A percentile compares a stretch with the other conserved stretches of the same genome.
Evolutionary conservation across 2,888 invertebrate species (phyloP).

Genomic region (Diplazon laetatorius): DNA sequence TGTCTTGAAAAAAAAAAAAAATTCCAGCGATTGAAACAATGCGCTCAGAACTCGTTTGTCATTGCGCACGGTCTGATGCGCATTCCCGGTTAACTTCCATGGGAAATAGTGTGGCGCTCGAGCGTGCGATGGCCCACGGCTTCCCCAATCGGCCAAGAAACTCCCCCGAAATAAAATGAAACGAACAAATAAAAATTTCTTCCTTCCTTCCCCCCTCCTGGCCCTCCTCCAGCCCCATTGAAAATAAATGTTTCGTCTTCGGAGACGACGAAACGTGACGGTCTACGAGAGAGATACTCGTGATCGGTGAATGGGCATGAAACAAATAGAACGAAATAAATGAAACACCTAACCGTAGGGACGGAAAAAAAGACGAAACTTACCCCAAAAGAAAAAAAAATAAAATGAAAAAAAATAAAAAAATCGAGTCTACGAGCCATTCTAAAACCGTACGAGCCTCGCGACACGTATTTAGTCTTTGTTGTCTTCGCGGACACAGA

Average conservation of each 20-base stretch:
- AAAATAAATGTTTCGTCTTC: conserved; percentile 37
- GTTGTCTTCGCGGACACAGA: neutral
- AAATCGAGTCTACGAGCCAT: conserved; percentile 36
- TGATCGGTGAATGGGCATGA: conserved; percentile 49
- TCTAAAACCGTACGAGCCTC: conserved; percentile 50
- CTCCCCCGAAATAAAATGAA: neutral
- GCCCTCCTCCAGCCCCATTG: too few species aligned
- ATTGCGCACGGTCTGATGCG: conserved; percentile 2
- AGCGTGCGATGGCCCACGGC: neutral
- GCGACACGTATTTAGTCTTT: conserved; percentile 9
- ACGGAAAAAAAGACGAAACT: neutral
- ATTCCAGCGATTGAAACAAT: conserved; percentile 27
- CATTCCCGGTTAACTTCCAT: neutral
- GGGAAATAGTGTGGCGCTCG: conserved; percentile 7
- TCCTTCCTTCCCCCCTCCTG: too few species aligned
- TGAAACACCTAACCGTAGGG: conserved; percentile 21
- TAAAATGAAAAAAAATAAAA: conserved; percentile 35
- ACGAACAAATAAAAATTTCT: too few species aligned
- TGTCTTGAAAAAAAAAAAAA: conserved; percentile 2
- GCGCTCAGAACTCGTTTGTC: conserved; percentile 27
- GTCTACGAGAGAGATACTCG: conserved; percentile 3
- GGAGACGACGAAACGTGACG: conserved; percentile 16
- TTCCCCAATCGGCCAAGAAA: neutral
- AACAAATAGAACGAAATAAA: conserved; percentile 55
- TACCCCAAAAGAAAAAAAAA: conserved; percentile 3